These are phyloP conservation scores for Porites cylindrica DNA, from an alignment of 92 coral and sea anemone species.

Conservation along the genomic window DNA sequence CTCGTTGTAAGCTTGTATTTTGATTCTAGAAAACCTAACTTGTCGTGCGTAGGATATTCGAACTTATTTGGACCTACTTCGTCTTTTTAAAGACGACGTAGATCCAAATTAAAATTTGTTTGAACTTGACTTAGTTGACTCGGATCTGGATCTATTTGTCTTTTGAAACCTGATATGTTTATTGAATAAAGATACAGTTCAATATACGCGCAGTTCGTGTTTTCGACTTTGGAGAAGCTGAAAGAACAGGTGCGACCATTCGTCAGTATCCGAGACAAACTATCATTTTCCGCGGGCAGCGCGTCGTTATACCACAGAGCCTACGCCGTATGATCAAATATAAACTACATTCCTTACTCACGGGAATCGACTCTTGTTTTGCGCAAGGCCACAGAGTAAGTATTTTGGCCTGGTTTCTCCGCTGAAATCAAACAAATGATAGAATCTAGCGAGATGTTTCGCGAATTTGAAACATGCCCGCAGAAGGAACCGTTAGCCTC, in stretches of 20 bases:
- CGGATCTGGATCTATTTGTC: no score
- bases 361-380: constrained; percentile 23
- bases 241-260: constrained; percentile 15
- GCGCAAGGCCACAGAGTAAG: constrained; percentile 13
- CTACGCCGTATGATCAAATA: constrained; percentile 10
- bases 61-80: no score
- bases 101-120: no score
- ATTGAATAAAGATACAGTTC: no score
- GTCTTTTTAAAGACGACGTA: no score
- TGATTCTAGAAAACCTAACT: no score
- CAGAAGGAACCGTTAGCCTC: constrained; percentile 32
- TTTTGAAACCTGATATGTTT: no score
- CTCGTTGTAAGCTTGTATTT: no score
- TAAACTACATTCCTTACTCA: constrained; percentile 12
- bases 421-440: constrained; percentile 45
- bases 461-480: constrained; percentile 33
- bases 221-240: background rate
- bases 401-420: constrained; percentile 53
- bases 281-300: constrained; percentile 26
- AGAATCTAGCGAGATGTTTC: constrained; percentile 25
- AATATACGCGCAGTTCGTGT: no score
- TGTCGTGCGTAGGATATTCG: no score
- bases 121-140: no score
- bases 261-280: constrained; percentile 30
- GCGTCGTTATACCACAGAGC: constrained; percentile 6